phyloP scores from a whole-genome alignment of 2,113 vertebrate species.

The Ciconia stormi region DNA sequence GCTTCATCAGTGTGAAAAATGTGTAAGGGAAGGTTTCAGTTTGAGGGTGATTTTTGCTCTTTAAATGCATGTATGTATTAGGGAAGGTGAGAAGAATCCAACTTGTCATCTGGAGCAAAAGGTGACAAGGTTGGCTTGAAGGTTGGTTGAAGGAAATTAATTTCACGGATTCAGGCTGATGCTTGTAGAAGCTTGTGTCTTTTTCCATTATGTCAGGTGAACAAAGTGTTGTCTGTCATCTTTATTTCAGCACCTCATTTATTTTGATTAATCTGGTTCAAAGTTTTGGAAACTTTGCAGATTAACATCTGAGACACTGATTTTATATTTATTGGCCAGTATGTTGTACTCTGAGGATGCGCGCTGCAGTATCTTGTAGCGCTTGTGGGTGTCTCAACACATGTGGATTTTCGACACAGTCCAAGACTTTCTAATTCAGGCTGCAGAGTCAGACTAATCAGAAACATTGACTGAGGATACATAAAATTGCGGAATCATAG shows the following conservation, averaged over 20 bases:
- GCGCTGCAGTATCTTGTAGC: not conserved
- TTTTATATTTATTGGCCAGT: not conserved
- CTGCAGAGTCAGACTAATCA: not conserved
- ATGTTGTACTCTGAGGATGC: not conserved
- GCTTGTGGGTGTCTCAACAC: not conserved
- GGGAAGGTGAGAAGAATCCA: not conserved
- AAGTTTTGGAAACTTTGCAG: not conserved
- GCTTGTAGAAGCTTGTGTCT: not conserved
- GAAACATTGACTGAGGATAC: not conserved
- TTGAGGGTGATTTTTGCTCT: not conserved
- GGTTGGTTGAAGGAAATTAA: not conserved
- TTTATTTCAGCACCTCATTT: not conserved
- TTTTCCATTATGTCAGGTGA: constrained; percentile 26
- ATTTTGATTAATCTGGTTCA: not conserved
- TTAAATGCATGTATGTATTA: not conserved
- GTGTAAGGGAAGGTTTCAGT: not conserved
- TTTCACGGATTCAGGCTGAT: not conserved
- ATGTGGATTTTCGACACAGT: not conserved
- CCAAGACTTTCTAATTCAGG: not conserved
- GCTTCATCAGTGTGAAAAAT: not conserved
- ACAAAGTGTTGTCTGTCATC: not conserved
- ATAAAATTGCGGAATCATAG: not conserved
- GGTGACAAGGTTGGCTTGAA: not conserved
- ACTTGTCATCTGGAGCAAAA: not conserved
- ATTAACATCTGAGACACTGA: not conserved